These are phyloP conservation scores for Caloenas nicobarica DNA, from an alignment of 2,113 vertebrate genomes.

Conservation along the genomic window DNA sequence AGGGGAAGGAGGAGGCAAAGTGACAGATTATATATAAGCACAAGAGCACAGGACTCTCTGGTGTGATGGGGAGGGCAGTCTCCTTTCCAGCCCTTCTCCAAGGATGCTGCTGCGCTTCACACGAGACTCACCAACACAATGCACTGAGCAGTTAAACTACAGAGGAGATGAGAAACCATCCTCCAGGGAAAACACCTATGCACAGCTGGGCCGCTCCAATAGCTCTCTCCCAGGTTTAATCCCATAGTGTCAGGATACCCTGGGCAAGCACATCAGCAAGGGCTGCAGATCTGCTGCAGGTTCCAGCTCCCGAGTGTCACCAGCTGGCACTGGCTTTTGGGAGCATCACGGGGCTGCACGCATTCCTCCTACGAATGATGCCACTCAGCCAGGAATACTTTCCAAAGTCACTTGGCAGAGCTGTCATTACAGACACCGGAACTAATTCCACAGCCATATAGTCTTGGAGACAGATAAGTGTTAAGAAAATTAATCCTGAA, in stretches of 20 bases:
- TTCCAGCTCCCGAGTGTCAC: background rate
- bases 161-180: background rate
- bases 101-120: background rate
- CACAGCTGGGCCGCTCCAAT: background rate
- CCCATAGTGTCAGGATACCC: rapidly evolving
- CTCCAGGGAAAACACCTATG: background rate
- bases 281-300: background rate
- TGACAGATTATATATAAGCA: background rate
- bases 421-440: background rate
- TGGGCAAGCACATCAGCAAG: background rate
- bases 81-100: background rate
- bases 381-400: background rate
- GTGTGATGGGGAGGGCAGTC: background rate
- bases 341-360: rapidly evolving
- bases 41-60: background rate
- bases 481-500: background rate
- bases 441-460: background rate
- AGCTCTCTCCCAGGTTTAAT: background rate
- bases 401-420: background rate
- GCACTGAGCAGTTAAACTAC: background rate
- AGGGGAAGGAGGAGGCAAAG: background rate
- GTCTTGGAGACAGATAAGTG: background rate
- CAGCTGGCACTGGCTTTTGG: background rate
- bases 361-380: background rate
- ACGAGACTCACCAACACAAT: background rate